Evolutionary conservation across 2,797 vertebrate species (phyloP), one percentile per base, ranked within the genome.

Genomic region (Danio albolineatus): DNA sequence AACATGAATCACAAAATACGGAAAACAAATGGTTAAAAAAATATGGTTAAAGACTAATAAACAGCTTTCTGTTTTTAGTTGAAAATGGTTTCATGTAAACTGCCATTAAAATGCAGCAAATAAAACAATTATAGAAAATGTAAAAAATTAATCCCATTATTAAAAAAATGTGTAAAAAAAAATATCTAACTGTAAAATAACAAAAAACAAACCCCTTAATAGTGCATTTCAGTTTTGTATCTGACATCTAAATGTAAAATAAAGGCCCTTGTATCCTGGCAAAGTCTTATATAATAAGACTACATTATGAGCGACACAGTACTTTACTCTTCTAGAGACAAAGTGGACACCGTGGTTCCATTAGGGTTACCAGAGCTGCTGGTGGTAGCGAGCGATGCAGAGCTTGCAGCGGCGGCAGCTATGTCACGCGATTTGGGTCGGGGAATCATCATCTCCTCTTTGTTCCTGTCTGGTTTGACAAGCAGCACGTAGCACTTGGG

Each of bases 401-500:
- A 95, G 0, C 94, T 95, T 69, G 93, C 91, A 0, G 91, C 94
- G 0, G 91, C 94, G 0, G 87, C 86, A 38, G 87, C 90, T 44
- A 90, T 89, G 3, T 94, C 94, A 0, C 89, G 88, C 4, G 82
- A 83, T 76, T 91, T 93, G 56, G 89, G 2, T 1, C 89, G 89
- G 7, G 92, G 88, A 87, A 85, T 78, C 89, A 96, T 91, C 81
- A 91, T 85, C 80, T 95, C 95, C 82, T 95, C 91, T 0, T 85
- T 95, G 90, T 96, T 97, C 80, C 86, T 92, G 64, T 95, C 91
- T 0, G 95, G 95, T 84, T 96, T 96, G 79, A 96, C 69, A 51
- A 97, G 76, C 64, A 97, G 89, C 44, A 96, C 87, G 74, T 97
- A 96, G 85, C 95, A 94, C 86, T 96, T 96, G n/a, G 95, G 93